Conservation (phyloP, 1,140 invertebrate genomes). For the Nebria ingens region DNA sequence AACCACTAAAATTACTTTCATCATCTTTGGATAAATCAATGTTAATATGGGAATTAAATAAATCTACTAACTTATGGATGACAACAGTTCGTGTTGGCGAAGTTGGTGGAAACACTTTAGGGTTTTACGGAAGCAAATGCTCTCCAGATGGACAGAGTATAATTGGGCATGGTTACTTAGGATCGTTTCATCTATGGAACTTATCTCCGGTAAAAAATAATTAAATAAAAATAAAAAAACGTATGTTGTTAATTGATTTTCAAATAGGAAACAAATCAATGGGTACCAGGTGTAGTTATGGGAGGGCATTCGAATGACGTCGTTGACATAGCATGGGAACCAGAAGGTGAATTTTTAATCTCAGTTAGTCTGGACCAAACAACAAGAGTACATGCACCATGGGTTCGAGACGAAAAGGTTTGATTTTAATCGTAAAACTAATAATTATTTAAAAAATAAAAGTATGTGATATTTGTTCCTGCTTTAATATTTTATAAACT, state of each 20-base stretch:
- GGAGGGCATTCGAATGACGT: conserved; percentile 83
- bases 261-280: conserved; percentile 30
- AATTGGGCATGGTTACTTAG: conserved; percentile 81
- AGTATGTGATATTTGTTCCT: background rate
- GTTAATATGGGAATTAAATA: conserved; percentile 75
- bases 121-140: conserved; percentile 85
- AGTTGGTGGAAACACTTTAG: conserved; percentile 86
- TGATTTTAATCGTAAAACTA: conserved; percentile 12
- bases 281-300: conserved; percentile 60
- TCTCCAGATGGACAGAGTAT: conserved; percentile 56
- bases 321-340: conserved; percentile 79
- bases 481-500: background rate
- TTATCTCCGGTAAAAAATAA: conserved; percentile 40
- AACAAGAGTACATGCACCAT: conserved; percentile 79
- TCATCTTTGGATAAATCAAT: conserved; percentile 90
- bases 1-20: conserved; percentile 61
- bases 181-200: conserved; percentile 89
- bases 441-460: background rate
- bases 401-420: conserved; percentile 36
- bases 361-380: conserved; percentile 81
- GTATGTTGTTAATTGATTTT: conserved; percentile 3
- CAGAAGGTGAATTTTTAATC: conserved; percentile 60
- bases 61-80: conserved; percentile 57
- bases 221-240: conserved; percentile 1
- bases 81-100: conserved; percentile 73